Evolutionary conservation across 2,797 vertebrate genomes (phyloP).

Genomic region (Pteropus rufus): DNA sequence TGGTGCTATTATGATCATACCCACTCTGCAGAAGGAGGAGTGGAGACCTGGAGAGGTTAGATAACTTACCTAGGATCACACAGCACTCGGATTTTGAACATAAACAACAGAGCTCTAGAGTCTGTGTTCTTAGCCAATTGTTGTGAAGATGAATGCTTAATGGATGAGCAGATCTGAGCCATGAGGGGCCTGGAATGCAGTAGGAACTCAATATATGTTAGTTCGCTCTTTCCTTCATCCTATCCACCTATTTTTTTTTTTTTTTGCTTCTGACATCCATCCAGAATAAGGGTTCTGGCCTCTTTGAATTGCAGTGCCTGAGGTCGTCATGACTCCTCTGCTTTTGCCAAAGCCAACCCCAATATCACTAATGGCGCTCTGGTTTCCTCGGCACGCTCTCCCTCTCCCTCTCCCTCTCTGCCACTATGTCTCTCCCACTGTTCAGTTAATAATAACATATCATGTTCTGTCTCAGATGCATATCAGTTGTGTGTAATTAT

Average conservation of each 20-base stretch:
- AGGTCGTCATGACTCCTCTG: not conserved
- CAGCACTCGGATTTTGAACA: not conserved
- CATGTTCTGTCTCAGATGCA: constrained; percentile 18
- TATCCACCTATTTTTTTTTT: not conserved
- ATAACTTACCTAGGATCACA: not conserved
- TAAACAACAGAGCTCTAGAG: accelerated
- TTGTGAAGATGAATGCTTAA: too few species aligned
- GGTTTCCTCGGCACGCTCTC: not conserved
- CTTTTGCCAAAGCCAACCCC: not conserved
- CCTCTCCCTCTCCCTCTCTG: not conserved
- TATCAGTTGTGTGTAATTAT: constrained; percentile 42
- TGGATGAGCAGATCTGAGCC: not conserved
- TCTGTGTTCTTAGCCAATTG: not conserved
- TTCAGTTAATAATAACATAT: constrained; percentile 63
- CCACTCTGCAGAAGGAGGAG: not conserved
- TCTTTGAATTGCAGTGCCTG: not conserved
- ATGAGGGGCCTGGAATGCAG: not conserved
- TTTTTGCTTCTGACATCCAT: not conserved
- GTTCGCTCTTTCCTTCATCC: not conserved
- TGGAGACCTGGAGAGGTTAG: not conserved
- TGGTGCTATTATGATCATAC: not conserved
- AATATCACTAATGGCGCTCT: not conserved
- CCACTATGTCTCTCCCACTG: not conserved
- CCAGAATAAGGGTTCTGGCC: not conserved
- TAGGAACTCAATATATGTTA: accelerated